Percentiles rank a stretch among this genome's conserved stretches.
These are phyloP conservation scores for Misgurnus anguillicaudatus DNA, from an alignment of 2,113 vertebrate species.

Conservation along the genomic window DNA sequence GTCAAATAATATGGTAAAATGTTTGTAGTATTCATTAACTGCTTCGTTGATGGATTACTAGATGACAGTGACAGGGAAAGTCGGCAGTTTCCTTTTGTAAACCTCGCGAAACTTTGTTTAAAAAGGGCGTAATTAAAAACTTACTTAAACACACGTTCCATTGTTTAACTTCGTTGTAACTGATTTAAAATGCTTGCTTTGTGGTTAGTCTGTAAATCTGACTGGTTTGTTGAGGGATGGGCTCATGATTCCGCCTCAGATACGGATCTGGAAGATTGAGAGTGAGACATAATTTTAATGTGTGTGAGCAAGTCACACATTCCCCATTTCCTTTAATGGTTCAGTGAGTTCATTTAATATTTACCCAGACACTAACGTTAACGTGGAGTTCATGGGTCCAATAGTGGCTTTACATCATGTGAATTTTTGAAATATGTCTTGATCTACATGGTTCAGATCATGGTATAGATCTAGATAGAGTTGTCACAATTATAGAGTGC, in stretches of 20 bases:
- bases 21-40: neutral
- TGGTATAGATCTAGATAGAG: no score
- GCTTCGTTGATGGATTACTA: neutral
- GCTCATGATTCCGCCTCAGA: slow-evolving; percentile 1
- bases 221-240: neutral
- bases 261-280: neutral
- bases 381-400: neutral
- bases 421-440: no score
- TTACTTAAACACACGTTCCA: neutral
- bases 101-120: neutral
- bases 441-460: neutral
- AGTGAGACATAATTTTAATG: neutral
- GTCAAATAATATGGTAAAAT: no score
- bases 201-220: neutral
- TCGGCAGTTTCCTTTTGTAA: neutral
- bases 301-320: neutral
- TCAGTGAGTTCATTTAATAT: neutral
- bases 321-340: neutral
- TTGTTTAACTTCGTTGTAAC: neutral
- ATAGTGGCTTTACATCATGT: no score
- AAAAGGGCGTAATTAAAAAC: neutral
- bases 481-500: no score
- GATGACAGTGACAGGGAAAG: neutral
- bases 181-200: neutral
- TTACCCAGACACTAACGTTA: neutral